phyloP scores from a whole-genome alignment of 2,888 invertebrate genomes.

The Megalurothrips usitatus region DNA sequence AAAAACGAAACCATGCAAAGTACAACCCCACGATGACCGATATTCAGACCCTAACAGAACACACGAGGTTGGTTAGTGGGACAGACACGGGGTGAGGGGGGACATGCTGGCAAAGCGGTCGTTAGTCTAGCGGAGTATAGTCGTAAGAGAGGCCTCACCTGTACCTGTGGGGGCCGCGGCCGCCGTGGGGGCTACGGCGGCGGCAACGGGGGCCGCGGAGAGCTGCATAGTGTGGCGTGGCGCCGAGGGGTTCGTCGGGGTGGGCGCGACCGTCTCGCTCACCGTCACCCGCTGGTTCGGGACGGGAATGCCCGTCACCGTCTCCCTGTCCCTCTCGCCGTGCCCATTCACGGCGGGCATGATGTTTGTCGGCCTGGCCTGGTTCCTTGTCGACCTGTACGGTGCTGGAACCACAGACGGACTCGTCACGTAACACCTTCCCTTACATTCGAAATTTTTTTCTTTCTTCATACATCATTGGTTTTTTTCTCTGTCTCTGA shows the following conservation, averaged over 20 bases:
- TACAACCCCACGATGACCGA: not conserved
- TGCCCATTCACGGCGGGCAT: constrained; percentile 55
- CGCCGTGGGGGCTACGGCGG: constrained; percentile 49
- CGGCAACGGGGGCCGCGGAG: constrained; percentile 34
- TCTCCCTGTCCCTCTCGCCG: constrained; percentile 53
- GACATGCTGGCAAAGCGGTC: no score
- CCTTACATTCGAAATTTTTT: no score
- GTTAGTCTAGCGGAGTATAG: not conserved
- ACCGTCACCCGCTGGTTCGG: constrained; percentile 44
- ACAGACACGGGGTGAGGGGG: no score
- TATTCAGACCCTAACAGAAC: not conserved
- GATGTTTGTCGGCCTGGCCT: constrained; percentile 55
- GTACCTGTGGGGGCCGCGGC: constrained; percentile 43
- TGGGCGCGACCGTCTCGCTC: constrained; percentile 60
- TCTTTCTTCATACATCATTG: no score
- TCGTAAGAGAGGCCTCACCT: not conserved
- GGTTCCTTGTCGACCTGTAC: constrained; percentile 48
- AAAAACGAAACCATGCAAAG: no score
- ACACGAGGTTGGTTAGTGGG: not conserved
- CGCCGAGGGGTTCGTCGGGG: constrained; percentile 43
- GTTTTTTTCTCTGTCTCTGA: no score
- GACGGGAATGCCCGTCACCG: constrained; percentile 46
- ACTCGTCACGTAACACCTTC: not conserved
- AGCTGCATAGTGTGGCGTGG: constrained; percentile 20
- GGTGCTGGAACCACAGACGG: constrained; percentile 45